Percentiles rank a stretch among this genome's conserved stretches.
Conservation (phyloP, 30 jellyfish, hydroid and myxozoan species). For the Pelagia noctiluca region DNA sequence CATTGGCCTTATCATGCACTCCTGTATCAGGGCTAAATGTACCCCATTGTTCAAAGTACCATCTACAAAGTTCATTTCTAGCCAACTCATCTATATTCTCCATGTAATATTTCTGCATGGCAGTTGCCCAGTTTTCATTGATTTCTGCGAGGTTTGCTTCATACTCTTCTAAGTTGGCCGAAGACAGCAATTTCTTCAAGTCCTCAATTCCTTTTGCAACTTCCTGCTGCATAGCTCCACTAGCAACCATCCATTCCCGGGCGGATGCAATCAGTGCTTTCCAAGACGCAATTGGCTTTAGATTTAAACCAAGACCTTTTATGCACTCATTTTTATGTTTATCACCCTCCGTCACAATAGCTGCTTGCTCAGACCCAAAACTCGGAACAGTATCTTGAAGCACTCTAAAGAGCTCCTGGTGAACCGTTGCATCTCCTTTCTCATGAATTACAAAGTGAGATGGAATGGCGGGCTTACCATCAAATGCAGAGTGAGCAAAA, state of each 20-base stretch:
- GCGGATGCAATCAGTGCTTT: constrained; percentile 63
- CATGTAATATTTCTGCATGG: constrained; percentile 80
- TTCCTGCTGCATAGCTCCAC: constrained; percentile 91
- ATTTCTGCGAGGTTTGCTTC: constrained; percentile 74
- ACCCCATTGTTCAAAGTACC: constrained; percentile 80
- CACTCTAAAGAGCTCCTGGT: constrained; percentile 65
- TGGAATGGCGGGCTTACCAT: constrained; percentile 86
- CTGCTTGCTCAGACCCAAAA: constrained; percentile 50
- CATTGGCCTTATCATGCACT: constrained; percentile 76
- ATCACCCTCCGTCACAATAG: constrained; percentile 77
- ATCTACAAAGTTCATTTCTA: constrained; percentile 73
- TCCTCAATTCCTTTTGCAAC: constrained; percentile 87
- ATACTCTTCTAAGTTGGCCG: constrained; percentile 70
- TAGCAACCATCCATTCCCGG: constrained; percentile 85
- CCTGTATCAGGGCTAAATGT: constrained; percentile 91
- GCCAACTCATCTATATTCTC: constrained; percentile 71
- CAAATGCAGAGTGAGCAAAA: constrained; percentile 80
- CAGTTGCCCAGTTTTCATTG: constrained; percentile 81
- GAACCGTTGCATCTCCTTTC: constrained; percentile 58
- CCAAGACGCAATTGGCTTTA: constrained; percentile 82
- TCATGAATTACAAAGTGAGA: constrained; percentile 88
- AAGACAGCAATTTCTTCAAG: constrained; percentile 79
- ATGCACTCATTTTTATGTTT: constrained; percentile 68
- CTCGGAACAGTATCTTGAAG: constrained; percentile 75
- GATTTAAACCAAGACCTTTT: constrained; percentile 66